Evolutionary conservation across 2,888 invertebrate species (phyloP), one percentile per base, ranked within the genome.

Genomic region (Eupithecia insigniata): DNA sequence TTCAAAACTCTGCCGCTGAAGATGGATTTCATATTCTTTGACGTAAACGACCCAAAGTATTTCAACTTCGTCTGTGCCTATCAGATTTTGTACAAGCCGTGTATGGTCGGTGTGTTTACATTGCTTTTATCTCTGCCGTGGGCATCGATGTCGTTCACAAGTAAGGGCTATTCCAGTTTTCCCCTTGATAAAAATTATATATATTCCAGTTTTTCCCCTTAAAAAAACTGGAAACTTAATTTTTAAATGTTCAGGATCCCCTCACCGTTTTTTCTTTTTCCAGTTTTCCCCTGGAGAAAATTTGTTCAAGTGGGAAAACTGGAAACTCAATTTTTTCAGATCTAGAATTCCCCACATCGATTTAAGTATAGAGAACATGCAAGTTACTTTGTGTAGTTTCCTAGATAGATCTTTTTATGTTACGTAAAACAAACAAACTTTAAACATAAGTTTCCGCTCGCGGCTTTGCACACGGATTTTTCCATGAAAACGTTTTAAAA

Each of bases 21-120:
- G 43, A 89, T 89, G 89, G 87, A 90, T 81, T 81, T 88, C 0
- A 70, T 89, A 73, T 81, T 87, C 61, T 79, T 90, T 46, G 87
- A 90, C 72, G 77, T 83, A 1, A 82, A 82, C 60, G 77, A 85
- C 8, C 80, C 83, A 32, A 75, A 78, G 1, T 85, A 87, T 76
- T 85, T 85, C 71, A 75, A 78, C 55, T 86, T 81, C 39, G 39
- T 85, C 62, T 87, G 72, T 69, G 77, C 82, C 60, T 89, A 85
- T 80, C 88, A 90, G 87, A 84, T 90, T 43, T 26, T 86, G 10
- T 88, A 84, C 73, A 90, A 89, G 58, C 87, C 87, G 0, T 71
- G 79, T 32, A 68, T 87, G 77, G 32, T 89, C 14, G n/a, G 73
- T 10, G 62, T 79, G 10, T 88, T 81, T 51, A 30, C 78, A 3